Evolutionary conservation across 2,888 invertebrate genomes (phyloP).

Genomic region (Drosophila leonis): DNA sequence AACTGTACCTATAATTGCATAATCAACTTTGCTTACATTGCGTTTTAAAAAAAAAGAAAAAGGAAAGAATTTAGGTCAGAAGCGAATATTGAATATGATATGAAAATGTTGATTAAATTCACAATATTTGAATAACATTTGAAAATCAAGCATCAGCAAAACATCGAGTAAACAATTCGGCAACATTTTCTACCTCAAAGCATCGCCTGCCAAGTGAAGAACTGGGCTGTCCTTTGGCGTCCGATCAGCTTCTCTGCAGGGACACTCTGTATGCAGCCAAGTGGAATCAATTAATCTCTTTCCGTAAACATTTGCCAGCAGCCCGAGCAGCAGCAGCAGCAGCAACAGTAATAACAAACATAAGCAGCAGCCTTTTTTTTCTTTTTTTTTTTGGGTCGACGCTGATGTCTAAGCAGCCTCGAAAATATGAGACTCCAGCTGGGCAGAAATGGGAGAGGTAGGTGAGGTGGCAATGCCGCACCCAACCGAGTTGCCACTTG

Average conservation of each 20-base stretch:
- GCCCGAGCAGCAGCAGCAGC: constrained; percentile 25
- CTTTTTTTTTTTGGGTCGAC: constrained; percentile 24
- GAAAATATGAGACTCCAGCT: constrained; percentile 66
- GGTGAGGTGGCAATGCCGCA: background rate
- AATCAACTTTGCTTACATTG: constrained; percentile 21
- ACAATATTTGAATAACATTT: background rate
- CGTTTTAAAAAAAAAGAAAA: background rate
- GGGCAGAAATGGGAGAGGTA: background rate
- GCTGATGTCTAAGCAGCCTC: constrained; percentile 73
- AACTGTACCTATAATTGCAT: constrained; percentile 29
- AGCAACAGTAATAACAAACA: constrained; percentile 52
- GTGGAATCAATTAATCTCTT: constrained; percentile 82
- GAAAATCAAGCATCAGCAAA: constrained; percentile 19
- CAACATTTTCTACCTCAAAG: constrained; percentile 42
- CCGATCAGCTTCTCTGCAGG: constrained; percentile 46
- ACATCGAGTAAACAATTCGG: constrained; percentile 27
- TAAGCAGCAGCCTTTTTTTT: constrained; percentile 22
- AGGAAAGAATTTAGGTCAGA: background rate
- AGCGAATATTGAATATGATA: background rate
- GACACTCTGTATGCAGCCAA: constrained; percentile 77
- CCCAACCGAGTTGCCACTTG: constrained; percentile 28
- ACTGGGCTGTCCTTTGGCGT: constrained; percentile 13
- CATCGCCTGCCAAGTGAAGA: constrained; percentile 4
- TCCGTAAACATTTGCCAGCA: constrained; percentile 78
- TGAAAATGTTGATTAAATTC: background rate